Evolutionary conservation across 2,113 vertebrate genomes (phyloP).

Genomic region (Scomber colias): DNA sequence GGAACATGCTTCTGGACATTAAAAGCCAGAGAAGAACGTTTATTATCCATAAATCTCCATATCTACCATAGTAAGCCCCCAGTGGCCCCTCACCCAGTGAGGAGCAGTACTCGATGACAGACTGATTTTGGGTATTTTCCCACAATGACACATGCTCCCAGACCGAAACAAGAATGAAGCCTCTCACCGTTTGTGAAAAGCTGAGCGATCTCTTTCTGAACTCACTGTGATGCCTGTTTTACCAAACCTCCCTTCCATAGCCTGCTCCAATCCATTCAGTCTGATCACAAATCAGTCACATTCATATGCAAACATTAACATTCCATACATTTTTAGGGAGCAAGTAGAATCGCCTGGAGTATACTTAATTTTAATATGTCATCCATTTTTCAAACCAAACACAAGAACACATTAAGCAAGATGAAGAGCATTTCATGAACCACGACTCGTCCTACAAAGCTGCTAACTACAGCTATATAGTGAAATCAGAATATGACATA

Average conservation of each 20-base stretch:
- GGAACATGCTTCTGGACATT: conserved; percentile 10
- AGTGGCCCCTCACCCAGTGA: background rate
- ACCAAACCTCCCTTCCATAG: background rate
- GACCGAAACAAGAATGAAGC: background rate
- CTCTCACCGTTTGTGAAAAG: background rate
- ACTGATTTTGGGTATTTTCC: background rate
- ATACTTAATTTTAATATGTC: background rate
- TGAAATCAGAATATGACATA: no score
- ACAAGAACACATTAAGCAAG: background rate
- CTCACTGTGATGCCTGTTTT: conserved; percentile 65
- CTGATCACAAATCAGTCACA: background rate
- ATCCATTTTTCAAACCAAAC: background rate
- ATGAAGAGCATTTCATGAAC: background rate
- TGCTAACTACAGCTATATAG: background rate
- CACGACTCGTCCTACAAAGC: background rate
- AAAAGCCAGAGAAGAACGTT: background rate
- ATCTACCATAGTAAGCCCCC: background rate
- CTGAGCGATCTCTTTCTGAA: conserved; percentile 13
- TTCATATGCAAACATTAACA: conserved; percentile 8
- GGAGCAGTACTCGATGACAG: background rate
- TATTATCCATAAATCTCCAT: background rate
- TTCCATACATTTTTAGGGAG: background rate
- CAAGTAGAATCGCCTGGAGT: background rate
- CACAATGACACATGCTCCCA: background rate
- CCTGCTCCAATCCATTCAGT: background rate